phyloP scores from a whole-genome alignment of 2,113 vertebrate genomes.

The Noturus placidus region DNA sequence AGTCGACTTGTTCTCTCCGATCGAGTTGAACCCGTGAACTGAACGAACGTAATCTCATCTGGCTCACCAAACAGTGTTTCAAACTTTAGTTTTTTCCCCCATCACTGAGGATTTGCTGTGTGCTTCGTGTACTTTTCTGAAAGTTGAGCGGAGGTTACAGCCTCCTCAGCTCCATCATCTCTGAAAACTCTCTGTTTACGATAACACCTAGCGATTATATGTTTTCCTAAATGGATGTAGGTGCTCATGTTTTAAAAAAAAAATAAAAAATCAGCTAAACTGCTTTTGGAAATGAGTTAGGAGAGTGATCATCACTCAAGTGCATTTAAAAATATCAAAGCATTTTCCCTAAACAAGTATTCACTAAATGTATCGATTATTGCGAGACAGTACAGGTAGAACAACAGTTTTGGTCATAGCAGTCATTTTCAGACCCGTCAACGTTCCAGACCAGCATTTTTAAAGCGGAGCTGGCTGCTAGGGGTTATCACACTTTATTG shows the following conservation, averaged over 20 bases:
- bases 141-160: background rate
- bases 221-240: background rate
- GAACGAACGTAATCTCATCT: background rate
- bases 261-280: no score
- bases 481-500: background rate
- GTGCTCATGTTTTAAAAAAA: background rate
- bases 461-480: background rate
- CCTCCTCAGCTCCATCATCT: background rate
- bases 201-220: background rate
- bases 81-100: background rate
- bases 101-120: background rate
- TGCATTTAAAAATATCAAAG: background rate
- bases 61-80: background rate
- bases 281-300: background rate
- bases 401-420: background rate
- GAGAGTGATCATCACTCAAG: background rate
- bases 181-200: background rate
- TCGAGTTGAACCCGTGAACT: background rate
- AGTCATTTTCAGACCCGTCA: background rate
- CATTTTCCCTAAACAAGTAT: background rate
- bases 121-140: background rate
- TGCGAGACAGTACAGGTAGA: background rate
- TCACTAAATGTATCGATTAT: background rate
- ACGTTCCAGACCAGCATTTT: background rate
- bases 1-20: conserved; percentile 13